Evolutionary conservation across 2,797 vertebrate genomes (phyloP), one percentile per base, ranked within the genome.

Genomic region (Tapera naevia): DNA sequence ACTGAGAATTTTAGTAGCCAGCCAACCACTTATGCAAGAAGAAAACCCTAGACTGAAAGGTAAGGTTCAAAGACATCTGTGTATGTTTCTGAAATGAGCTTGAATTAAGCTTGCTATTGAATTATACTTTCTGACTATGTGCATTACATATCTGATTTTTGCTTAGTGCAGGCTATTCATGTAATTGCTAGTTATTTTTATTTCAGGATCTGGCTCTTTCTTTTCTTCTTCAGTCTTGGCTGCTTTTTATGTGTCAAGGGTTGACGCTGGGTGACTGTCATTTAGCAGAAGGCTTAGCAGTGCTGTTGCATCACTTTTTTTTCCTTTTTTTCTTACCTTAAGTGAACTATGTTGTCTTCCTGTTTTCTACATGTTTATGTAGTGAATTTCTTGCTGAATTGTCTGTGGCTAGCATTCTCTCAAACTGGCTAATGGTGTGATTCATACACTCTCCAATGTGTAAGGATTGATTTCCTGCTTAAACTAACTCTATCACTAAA

Each of bases 41-140:
- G 93, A 75, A 91, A 94, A 82, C 66, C 57, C 46, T 91, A 95
- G 56, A 90, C 88, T 94, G 91, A 95, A 95, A 96, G 95, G 95
- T 96, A 96, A 93, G 93, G 78, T 93, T 95, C 88, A 90, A 93
- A 96, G 92, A 86, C 92, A 94, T 96, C 88, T 95, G 76, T 80
- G 88, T 95, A 25, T 95, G 91, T 93, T 94, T 94, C 86, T 85
- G 96, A 96, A 94, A 94, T 93, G 91, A 91, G 80, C 62, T 86
- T 88, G 62, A 66, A 86, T 88, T 80, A 69, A 89, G 28, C 71
- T 91, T 87, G 61, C 62, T 76, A 17, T 14, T 93, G 80, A 91
- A 89, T 95, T 90, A 65, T 66, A 33, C 88, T 80, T 46, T 41
- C 70, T 86, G 69, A 91, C 83, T 71, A 66, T 81, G 18, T 46